Evolutionary conservation across 2,888 invertebrate genomes (phyloP).

Genomic region (Hemithea aestivaria): DNA sequence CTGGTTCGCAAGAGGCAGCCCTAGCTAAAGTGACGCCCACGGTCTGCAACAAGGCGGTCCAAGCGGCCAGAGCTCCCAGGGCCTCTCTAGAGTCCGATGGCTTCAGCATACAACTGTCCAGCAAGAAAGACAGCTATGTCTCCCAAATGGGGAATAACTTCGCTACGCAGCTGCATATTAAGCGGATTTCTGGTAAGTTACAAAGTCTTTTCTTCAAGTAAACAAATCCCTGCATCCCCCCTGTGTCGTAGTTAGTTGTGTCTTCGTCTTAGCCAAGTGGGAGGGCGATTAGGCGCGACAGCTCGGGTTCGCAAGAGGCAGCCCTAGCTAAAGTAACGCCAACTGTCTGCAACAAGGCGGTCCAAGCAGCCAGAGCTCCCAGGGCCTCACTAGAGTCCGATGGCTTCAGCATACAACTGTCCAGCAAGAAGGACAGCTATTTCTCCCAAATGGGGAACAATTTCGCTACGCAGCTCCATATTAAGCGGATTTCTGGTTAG

Average conservation of each 20-base stretch:
- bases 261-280: no score
- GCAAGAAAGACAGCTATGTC: slow-evolving; percentile 75
- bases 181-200: slow-evolving; percentile 72
- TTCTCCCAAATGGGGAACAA: slow-evolving; percentile 77
- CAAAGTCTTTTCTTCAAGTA: no score
- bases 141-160: slow-evolving; percentile 77
- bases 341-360: slow-evolving; percentile 68
- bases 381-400: slow-evolving; percentile 72
- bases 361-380: slow-evolving; percentile 67
- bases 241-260: no score
- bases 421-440: slow-evolving; percentile 75
- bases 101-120: slow-evolving; percentile 72
- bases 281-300: no score
- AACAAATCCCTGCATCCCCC: no score
- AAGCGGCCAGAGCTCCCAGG: slow-evolving; percentile 66
- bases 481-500: slow-evolving; percentile 75
- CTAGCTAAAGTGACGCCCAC: slow-evolving; percentile 67
- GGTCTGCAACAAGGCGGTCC: slow-evolving; percentile 69
- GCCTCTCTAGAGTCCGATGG: slow-evolving; percentile 74
- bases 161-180: slow-evolving; percentile 74
- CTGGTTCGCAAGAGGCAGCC: slow-evolving; percentile 71
- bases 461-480: slow-evolving; percentile 73
- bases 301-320: slow-evolving; percentile 72
- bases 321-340: slow-evolving; percentile 69
- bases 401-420: slow-evolving; percentile 72